Percentiles rank a stretch among this genome's conserved stretches.
Evolutionary conservation across 2,797 vertebrate species (phyloP).

Genomic region (Lepilemur ruficaudatus): DNA sequence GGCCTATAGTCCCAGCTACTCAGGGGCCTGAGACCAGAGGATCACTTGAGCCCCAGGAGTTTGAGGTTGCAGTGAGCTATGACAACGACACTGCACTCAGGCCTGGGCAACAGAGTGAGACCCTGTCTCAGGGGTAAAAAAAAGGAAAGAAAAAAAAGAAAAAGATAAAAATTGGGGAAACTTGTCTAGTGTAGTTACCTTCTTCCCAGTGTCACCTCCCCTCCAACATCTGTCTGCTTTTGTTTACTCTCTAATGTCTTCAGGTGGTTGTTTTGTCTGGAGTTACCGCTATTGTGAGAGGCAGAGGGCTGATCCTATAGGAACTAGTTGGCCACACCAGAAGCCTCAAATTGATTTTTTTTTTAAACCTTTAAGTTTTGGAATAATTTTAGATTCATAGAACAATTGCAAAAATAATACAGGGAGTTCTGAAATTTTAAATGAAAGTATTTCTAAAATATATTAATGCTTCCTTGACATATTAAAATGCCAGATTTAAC

Average conservation of each 20-base stretch:
- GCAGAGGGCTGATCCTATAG: not conserved
- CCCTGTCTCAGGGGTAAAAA: too few relatives aligned
- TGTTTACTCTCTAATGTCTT: not conserved
- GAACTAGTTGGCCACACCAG: not conserved
- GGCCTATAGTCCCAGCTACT: too few relatives aligned
- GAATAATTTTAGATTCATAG: slow-evolving; percentile 9
- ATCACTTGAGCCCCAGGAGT: too few relatives aligned
- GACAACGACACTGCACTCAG: too few relatives aligned
- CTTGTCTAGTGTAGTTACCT: not conserved
- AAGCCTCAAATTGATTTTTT: not conserved
- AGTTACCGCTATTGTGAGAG: not conserved
- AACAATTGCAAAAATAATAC: not conserved
- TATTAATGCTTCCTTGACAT: not conserved
- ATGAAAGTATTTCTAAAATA: slow-evolving; percentile 27
- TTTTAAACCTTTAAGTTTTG: not conserved
- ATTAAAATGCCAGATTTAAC: not conserved
- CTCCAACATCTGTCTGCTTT: not conserved
- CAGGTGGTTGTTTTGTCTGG: not conserved
- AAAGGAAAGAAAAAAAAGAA: too few relatives aligned
- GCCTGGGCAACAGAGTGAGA: too few relatives aligned
- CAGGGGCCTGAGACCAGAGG: too few relatives aligned
- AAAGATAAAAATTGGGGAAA: not conserved
- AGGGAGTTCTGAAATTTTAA: not conserved
- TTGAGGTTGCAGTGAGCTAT: too few relatives aligned
- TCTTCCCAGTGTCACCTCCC: not conserved